Percentiles rank a stretch among this genome's conserved stretches.
Conservation (phyloP, 2,888 invertebrate species). For the Amphipyra tragopoginis region DNA sequence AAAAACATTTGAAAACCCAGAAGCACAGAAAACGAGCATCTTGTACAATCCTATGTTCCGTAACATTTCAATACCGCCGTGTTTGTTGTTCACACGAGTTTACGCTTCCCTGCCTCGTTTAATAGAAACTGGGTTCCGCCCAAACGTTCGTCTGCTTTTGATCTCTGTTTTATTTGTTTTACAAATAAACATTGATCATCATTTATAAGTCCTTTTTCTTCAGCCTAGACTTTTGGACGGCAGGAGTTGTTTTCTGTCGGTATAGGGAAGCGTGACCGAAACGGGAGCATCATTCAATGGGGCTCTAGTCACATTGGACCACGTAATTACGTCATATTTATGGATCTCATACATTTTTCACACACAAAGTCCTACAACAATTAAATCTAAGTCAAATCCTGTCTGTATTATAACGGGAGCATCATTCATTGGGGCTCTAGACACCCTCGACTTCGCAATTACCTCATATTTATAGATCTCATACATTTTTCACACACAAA, state of each 20-base stretch:
- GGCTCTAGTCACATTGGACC: too few species aligned
- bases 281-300: too few species aligned
- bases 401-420: too few species aligned
- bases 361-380: too few species aligned
- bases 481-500: background rate
- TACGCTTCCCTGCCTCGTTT: conserved; percentile 64
- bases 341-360: too few species aligned
- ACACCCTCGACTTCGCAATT: too few species aligned
- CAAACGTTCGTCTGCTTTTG: conserved; percentile 48
- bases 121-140: conserved; percentile 60
- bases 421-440: too few species aligned
- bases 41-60: conserved; percentile 39
- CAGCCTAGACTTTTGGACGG: too few species aligned
- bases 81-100: conserved; percentile 56
- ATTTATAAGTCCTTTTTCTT: conserved; percentile 25
- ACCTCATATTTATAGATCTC: too few species aligned
- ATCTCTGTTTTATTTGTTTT: conserved; percentile 50
- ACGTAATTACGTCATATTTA: too few species aligned
- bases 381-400: too few species aligned
- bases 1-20: background rate
- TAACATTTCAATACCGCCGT: conserved; percentile 48
- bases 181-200: conserved; percentile 37
- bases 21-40: conserved; percentile 12
- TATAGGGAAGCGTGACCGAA: too few species aligned
- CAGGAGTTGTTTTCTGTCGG: conserved; percentile 10